Evolutionary conservation across 2,797 vertebrate species (phyloP).

Genomic region (Myotis daubentonii): DNA sequence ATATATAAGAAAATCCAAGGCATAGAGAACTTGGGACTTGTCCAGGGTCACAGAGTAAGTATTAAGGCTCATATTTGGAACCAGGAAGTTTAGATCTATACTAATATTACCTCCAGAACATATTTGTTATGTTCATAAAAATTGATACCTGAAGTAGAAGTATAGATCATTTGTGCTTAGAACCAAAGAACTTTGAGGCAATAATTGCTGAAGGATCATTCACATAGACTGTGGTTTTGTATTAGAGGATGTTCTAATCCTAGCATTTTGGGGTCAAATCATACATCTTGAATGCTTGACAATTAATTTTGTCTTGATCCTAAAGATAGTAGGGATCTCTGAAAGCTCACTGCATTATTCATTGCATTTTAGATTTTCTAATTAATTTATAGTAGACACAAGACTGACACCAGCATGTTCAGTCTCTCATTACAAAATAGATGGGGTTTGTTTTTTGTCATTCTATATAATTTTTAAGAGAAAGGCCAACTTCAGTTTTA

Average conservation of each 20-base stretch:
- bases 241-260: not conserved
- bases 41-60: not conserved
- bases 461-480: not conserved
- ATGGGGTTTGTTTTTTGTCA: not conserved
- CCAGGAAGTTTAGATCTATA: not conserved
- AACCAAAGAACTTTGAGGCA: slow-evolving; percentile 15
- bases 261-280: slow-evolving; percentile 5
- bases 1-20: slow-evolving; percentile 5
- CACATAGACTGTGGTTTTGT: not conserved
- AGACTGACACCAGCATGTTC: not conserved
- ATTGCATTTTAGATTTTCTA: slow-evolving; percentile 5
- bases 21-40: slow-evolving; percentile 2
- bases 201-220: not conserved
- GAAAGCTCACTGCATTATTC: slow-evolving; percentile 2
- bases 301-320: not conserved
- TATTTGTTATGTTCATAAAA: slow-evolving; percentile 3
- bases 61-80: not conserved
- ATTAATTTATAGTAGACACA: slow-evolving; percentile 13
- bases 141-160: not conserved
- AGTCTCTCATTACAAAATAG: slow-evolving; percentile 7
- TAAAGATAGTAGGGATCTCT: not conserved
- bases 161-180: not conserved
- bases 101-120: not conserved
- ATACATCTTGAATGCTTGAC: not conserved
- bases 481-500: slow-evolving; percentile 37